Conservation (phyloP, 1,140 invertebrate species). For the Eubasilissa regina region DNA sequence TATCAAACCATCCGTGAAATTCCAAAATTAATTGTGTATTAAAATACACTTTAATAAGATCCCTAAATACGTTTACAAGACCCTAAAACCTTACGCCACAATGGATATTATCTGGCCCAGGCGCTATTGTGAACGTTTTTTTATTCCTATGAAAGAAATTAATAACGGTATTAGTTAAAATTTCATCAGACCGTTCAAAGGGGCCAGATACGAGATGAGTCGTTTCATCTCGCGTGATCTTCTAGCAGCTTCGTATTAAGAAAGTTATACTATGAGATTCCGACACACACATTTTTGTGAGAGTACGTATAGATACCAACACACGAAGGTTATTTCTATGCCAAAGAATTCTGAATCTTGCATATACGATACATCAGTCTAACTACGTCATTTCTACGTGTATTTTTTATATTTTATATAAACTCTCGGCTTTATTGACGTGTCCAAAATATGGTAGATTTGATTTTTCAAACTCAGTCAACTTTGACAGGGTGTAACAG, state of each 20-base stretch:
- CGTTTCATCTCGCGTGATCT: constrained; percentile 11
- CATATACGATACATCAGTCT: no score
- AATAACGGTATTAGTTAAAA: constrained; percentile 23
- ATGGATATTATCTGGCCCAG: not conserved
- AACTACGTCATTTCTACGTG: no score
- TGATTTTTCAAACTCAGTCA: no score
- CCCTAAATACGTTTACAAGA: constrained; percentile 7
- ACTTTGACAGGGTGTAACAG: no score
- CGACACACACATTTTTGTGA: no score
- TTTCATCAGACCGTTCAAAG: not conserved
- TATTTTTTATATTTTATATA: no score
- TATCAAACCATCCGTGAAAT: constrained; percentile 6
- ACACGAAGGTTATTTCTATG: no score
- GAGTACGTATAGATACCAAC: no score
- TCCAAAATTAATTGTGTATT: constrained; percentile 22
- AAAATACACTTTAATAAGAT: constrained; percentile 24
- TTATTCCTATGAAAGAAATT: constrained; percentile 1
- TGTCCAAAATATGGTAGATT: no score
- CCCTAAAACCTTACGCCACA: not conserved
- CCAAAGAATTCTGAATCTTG: no score
- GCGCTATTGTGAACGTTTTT: not conserved
- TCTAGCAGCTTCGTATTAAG: not conserved
- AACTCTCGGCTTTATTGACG: no score
- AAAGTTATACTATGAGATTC: not conserved
- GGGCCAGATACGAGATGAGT: not conserved